Conservation (phyloP, 2,113 vertebrate genomes). For the Ardeotis arabs region DNA sequence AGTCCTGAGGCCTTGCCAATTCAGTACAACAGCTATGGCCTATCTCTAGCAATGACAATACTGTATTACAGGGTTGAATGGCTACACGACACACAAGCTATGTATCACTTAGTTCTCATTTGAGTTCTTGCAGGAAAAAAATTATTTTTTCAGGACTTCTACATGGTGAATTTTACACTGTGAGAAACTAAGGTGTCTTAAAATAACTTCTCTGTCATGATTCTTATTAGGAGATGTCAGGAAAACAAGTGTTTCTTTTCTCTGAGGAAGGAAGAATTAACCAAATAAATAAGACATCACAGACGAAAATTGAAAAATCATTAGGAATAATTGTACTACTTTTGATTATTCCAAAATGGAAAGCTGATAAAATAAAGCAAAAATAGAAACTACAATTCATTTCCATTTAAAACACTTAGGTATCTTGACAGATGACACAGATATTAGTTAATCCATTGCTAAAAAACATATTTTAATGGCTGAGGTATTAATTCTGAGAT, state of each 20-base stretch:
- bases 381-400: background rate
- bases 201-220: background rate
- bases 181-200: background rate
- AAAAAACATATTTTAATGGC: background rate
- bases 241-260: background rate
- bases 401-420: background rate
- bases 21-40: accelerated
- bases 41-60: background rate
- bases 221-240: background rate
- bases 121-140: background rate
- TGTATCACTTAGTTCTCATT: background rate
- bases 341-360: background rate
- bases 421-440: background rate
- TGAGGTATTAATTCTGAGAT: background rate
- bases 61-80: background rate
- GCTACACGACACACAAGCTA: background rate
- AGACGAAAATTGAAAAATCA: background rate
- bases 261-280: background rate
- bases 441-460: background rate
- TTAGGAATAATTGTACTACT: background rate
- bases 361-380: background rate
- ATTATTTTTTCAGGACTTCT: background rate
- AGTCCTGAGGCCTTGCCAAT: background rate
- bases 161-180: background rate
- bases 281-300: background rate